Percentiles rank a stretch among this genome's conserved stretches.
phyloP scores from a whole-genome alignment of 1,140 invertebrate genomes.

The Stenopsyche tienmushanensis region DNA sequence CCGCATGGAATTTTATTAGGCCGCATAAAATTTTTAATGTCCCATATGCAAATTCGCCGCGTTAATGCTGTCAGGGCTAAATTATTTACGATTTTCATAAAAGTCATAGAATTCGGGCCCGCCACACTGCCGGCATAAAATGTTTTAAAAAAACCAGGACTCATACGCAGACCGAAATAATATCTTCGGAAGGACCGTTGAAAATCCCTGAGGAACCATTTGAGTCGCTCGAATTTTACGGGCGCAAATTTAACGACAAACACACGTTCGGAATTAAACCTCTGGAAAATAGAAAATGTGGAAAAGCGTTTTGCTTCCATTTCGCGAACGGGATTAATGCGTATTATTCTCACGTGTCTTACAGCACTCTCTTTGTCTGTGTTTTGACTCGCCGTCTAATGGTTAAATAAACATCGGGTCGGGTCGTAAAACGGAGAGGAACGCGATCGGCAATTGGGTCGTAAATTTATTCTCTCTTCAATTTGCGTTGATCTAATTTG shows the following conservation, averaged over 20 bases:
- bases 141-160: not conserved
- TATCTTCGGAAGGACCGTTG: too few species aligned
- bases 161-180: not conserved
- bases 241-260: not conserved
- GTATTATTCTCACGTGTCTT: too few species aligned
- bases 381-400: too few species aligned
- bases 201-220: not conserved
- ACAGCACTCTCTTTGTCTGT: too few species aligned
- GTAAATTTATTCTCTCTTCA: too few species aligned
- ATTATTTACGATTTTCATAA: not conserved
- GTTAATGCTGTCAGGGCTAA: not conserved
- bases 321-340: too few species aligned
- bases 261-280: not conserved
- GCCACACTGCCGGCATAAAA: not conserved
- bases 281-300: constrained; percentile 1
- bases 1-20: too few species aligned
- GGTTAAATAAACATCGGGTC: too few species aligned
- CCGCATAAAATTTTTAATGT: not conserved
- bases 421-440: too few species aligned
- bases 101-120: not conserved
- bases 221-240: not conserved
- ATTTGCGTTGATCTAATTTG: too few species aligned
- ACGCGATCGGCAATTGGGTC: too few species aligned
- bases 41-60: not conserved
- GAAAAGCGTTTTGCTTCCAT: constrained; percentile 8